Percentiles rank a stretch among this genome's conserved stretches.
phyloP scores from a whole-genome alignment of 1,140 invertebrate species.

The Bombus polaris region DNA sequence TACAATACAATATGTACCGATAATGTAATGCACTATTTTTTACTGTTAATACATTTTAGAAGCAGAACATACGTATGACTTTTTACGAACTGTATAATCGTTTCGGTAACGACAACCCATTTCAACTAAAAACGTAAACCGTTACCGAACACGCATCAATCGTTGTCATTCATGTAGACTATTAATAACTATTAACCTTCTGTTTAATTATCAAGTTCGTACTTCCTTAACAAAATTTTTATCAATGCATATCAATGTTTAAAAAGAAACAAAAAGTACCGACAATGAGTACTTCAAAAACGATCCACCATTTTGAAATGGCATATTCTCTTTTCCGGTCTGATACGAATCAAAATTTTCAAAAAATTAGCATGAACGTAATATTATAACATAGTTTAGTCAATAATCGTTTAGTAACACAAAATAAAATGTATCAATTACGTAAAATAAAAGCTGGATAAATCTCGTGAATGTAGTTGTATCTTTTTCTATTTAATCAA shows the following conservation, averaged over 20 bases:
- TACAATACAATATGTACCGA: not conserved
- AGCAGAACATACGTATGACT: conserved; percentile 4
- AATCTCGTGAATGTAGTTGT: not conserved
- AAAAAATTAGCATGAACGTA: not conserved
- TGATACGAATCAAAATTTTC: not conserved
- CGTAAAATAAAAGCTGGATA: not conserved
- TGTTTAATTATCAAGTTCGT: not conserved
- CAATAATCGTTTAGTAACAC: not conserved
- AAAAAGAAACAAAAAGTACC: conserved; percentile 35
- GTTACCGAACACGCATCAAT: not conserved
- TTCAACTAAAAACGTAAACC: conserved; percentile 22
- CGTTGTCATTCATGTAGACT: not conserved
- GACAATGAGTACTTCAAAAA: conserved; percentile 29
- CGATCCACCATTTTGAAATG: conserved; percentile 33
- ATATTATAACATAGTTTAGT: not conserved
- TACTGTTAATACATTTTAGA: conserved; percentile 27
- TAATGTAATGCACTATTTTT: not conserved
- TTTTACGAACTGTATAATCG: conserved; percentile 24
- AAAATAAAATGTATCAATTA: not conserved
- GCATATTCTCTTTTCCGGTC: not conserved
- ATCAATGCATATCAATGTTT: conserved; percentile 10
- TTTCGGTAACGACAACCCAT: conserved; percentile 22
- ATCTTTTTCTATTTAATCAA: not conserved
- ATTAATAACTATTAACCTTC: not conserved
- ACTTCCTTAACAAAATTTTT: not conserved